A percentile compares a stretch with the other conserved stretches of the same genome.
These are phyloP conservation scores for Sebastes trivittatus DNA, from an alignment of 2,797 vertebrate species.

Conservation along the genomic window DNA sequence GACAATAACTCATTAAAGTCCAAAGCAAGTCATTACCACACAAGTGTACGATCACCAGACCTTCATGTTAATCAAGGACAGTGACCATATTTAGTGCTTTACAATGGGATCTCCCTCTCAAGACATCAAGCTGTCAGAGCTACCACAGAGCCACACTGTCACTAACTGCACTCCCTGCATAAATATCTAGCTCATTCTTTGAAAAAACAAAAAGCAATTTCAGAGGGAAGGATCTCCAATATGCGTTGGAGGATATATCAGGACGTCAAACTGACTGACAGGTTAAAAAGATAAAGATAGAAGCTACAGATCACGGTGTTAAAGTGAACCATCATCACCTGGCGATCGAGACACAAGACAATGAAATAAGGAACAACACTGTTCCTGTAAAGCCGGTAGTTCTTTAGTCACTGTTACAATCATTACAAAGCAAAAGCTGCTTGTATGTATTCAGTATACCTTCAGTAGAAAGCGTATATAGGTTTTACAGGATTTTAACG, in stretches of 20 bases:
- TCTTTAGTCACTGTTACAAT: too few relatives aligned
- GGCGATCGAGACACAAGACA: too few relatives aligned
- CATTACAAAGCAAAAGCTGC: too few relatives aligned
- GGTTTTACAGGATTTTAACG: too few relatives aligned
- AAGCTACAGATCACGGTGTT: too few relatives aligned
- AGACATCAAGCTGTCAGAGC: neutral
- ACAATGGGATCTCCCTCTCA: neutral
- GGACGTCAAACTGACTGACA: neutral
- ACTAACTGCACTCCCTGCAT: neutral
- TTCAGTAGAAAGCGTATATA: too few relatives aligned
- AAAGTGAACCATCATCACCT: too few relatives aligned
- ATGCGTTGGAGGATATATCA: fast-evolving
- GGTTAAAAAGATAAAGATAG: neutral
- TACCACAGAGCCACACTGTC: neutral
- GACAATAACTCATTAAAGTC: neutral
- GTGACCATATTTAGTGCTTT: neutral
- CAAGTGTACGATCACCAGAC: too few relatives aligned
- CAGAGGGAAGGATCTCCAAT: neutral
- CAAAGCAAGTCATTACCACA: neutral
- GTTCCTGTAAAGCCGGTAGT: too few relatives aligned
- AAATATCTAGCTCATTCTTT: too few relatives aligned
- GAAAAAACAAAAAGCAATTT: neutral
- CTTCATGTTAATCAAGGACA: neutral
- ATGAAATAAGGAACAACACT: too few relatives aligned
- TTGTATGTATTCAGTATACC: too few relatives aligned